Base-by-base conservation (phyloP, 2,888 invertebrate genomes). In the Eristalis tenax region DNA sequence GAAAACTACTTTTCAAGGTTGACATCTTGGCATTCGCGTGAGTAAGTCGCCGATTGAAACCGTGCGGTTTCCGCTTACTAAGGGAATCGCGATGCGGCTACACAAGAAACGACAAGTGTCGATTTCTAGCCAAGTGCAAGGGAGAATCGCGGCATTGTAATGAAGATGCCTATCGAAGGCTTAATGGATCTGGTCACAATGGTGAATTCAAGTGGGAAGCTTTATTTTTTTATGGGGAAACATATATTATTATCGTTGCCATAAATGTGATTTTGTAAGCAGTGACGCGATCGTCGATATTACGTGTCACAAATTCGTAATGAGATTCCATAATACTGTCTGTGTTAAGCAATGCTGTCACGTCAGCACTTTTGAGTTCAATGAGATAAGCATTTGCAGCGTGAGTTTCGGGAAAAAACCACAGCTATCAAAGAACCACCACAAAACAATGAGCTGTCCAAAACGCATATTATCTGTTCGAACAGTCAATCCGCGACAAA, bases 1-100 rank as follows among this genome's bases (percentile, higher is more conserved):
- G 59, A 57, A 57, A 64, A 71, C 65, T 71, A 56, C 4, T 38
- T 71, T 74, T 80, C 83, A 87, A 83, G 87, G 87, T 79, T 79
- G 57, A 3, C n/a, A n/a, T 76, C 38, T 68, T 76, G 15, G 64
- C 23, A 50, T 50, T 82, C 76, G 70, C 57, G 78, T 56, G 86
- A 61, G 63, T 65, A 63, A 79, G 71, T 68, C 83, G 50, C 38
- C 38, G 64, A 79, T 68, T 78, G 61, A 63, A n/a, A 56, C 57
- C 70, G 50, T 68, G 79, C 66, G 86, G 87, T 87, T 80, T 83
- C 66, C 50, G 50, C 38, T 76, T 73, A 57, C 57, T 71, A 81
- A 59, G 78, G 64, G 63, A 3, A 69, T 64, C 6, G 32, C n/a
- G 50, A 28, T 59, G 64, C 35, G 56, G 63, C 38, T 50, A 11